Conservation (phyloP, 1,140 invertebrate genomes). For the Drosophila bocqueti region DNA sequence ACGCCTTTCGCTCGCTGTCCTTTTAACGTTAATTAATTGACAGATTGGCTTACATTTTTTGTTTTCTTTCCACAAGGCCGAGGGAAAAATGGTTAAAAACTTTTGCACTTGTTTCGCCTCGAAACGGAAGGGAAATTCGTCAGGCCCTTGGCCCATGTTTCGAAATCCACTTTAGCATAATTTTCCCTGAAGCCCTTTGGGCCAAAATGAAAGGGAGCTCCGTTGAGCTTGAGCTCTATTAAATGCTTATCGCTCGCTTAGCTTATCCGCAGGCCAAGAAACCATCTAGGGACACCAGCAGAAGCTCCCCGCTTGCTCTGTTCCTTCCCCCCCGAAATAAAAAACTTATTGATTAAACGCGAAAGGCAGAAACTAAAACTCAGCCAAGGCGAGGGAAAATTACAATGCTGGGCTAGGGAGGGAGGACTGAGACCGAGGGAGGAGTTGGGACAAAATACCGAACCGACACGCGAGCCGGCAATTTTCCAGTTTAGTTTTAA, state of each 20-base stretch:
- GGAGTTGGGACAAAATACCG: conserved; percentile 53
- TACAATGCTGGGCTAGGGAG: not conserved
- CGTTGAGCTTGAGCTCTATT: conserved; percentile 55
- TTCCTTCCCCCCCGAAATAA: conserved; percentile 19
- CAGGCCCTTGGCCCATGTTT: conserved; percentile 57
- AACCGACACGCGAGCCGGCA: conserved; percentile 78
- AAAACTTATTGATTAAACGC: conserved; percentile 81
- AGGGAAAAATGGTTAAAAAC: conserved; percentile 24
- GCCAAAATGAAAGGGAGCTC: conserved; percentile 52
- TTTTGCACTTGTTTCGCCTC: conserved; percentile 46
- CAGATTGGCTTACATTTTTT: conserved; percentile 65
- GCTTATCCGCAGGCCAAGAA: conserved; percentile 36
- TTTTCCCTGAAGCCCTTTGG: conserved; percentile 34
- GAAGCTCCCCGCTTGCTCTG: not conserved
- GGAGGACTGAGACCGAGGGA: not conserved
- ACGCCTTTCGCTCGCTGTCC: not conserved
- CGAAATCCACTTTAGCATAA: conserved; percentile 79
- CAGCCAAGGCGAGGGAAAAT: conserved; percentile 27
- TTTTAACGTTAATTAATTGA: conserved; percentile 62
- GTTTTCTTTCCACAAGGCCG: not conserved
- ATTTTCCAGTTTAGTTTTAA: conserved; percentile 82
- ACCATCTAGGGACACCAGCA: conserved; percentile 7
- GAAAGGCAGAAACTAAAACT: conserved; percentile 38
- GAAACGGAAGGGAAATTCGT: conserved; percentile 53
- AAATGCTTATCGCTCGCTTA: conserved; percentile 72